phyloP scores from a whole-genome alignment of 64 coral and sea anemone species.

The Catalaphyllia jardinei region DNA sequence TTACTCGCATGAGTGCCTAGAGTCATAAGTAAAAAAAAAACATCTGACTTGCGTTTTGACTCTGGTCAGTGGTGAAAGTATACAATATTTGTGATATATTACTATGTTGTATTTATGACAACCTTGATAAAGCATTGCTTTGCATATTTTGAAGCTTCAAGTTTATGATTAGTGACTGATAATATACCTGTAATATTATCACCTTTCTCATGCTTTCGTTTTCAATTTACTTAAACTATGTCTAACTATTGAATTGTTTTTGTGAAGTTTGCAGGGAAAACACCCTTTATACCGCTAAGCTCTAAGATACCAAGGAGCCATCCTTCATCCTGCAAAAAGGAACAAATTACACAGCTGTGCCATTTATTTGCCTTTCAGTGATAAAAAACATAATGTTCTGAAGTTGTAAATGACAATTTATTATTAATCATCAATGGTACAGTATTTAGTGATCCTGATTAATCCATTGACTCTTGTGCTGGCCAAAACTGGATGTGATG shows the following conservation, averaged over 20 bases:
- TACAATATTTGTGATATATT: neutral
- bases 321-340: slow-evolving; percentile 84
- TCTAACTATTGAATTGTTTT: slow-evolving; percentile 36
- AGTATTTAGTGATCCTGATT: too few relatives aligned
- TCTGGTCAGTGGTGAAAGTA: neutral
- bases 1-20: too few relatives aligned
- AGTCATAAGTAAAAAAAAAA: too few relatives aligned
- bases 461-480: too few relatives aligned
- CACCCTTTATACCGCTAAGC: slow-evolving; percentile 79
- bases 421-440: too few relatives aligned
- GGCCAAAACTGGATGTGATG: too few relatives aligned
- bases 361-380: neutral
- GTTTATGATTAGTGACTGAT: neutral
- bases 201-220: neutral
- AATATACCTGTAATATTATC: neutral
- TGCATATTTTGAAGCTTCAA: neutral
- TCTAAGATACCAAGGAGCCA: slow-evolving; percentile 90
- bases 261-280: slow-evolving; percentile 98
- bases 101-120: neutral
- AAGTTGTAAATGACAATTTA: too few relatives aligned
- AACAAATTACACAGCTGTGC: neutral
- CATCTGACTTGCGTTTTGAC: too few relatives aligned
- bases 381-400: neutral
- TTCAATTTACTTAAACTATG: neutral
- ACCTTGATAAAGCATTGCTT: neutral